phyloP scores from a whole-genome alignment of 1,140 invertebrate species.

The Tetraneura akinire region DNA sequence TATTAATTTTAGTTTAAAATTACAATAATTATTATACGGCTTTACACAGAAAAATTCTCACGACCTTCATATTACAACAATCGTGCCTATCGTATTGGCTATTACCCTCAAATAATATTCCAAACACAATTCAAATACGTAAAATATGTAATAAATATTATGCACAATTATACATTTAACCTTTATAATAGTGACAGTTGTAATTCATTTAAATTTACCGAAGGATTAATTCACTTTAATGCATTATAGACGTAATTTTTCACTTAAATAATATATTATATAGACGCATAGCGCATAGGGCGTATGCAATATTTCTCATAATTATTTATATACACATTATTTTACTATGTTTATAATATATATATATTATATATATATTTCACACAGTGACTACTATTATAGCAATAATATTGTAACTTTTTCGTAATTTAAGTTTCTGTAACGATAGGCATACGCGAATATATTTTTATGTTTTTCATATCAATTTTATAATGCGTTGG shows the following conservation, averaged over 20 bases:
- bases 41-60: constrained; percentile 21
- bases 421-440: too few species aligned
- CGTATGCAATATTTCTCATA: too few species aligned
- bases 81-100: too few species aligned
- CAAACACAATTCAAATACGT: neutral
- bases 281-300: neutral
- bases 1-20: neutral
- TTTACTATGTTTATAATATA: too few species aligned
- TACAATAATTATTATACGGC: neutral
- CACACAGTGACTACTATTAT: too few species aligned
- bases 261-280: constrained; percentile 15
- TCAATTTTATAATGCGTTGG: neutral
- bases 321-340: too few species aligned
- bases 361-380: too few species aligned
- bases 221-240: neutral
- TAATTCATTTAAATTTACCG: neutral
- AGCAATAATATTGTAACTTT: too few species aligned
- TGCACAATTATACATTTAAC: constrained; percentile 16
- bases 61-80: neutral
- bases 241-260: neutral
- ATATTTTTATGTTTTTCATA: neutral
- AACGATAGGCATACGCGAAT: too few species aligned
- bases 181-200: neutral
- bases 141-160: neutral
- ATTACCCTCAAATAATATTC: neutral